A percentile compares a stretch with the other conserved stretches of the same genome.
Evolutionary conservation across 2,113 vertebrate genomes (phyloP).

Genomic region (Arothron firmamentum): DNA sequence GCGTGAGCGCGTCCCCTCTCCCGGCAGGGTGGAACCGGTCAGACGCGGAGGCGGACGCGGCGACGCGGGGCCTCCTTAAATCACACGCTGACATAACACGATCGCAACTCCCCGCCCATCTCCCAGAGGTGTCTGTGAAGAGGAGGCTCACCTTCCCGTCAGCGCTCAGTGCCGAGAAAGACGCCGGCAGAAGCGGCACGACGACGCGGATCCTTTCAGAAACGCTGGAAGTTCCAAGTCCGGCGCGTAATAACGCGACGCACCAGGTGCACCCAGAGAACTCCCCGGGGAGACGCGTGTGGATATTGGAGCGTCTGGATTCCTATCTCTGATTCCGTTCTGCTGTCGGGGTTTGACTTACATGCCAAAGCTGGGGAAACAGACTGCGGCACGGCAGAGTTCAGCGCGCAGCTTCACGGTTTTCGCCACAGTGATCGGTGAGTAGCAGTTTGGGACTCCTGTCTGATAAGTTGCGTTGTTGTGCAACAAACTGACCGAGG

Average conservation of each 20-base stretch:
- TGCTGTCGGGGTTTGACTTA: constrained; percentile 33
- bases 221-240: background rate
- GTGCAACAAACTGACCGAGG: constrained; percentile 28
- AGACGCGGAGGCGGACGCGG: constrained; percentile 2
- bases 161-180: background rate
- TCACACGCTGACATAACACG: constrained; percentile 69
- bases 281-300: background rate
- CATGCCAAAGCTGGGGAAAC: constrained; percentile 74
- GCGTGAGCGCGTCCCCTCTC: no score
- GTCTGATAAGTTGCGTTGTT: background rate
- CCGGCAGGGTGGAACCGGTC: background rate
- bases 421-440: constrained; percentile 76
- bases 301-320: constrained; percentile 56
- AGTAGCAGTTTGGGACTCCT: constrained; percentile 36
- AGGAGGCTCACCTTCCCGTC: constrained; percentile 59
- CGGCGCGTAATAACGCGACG: background rate
- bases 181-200: background rate
- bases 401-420: constrained; percentile 68
- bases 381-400: constrained; percentile 40
- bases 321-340: constrained; percentile 22
- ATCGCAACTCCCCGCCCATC: constrained; percentile 62
- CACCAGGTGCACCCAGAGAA: constrained; percentile 4
- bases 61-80: constrained; percentile 69
- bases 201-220: no score
- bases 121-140: constrained; percentile 50